Base-by-base conservation (phyloP, 2,113 vertebrate species). In the Alexandromys fortis region DNA sequence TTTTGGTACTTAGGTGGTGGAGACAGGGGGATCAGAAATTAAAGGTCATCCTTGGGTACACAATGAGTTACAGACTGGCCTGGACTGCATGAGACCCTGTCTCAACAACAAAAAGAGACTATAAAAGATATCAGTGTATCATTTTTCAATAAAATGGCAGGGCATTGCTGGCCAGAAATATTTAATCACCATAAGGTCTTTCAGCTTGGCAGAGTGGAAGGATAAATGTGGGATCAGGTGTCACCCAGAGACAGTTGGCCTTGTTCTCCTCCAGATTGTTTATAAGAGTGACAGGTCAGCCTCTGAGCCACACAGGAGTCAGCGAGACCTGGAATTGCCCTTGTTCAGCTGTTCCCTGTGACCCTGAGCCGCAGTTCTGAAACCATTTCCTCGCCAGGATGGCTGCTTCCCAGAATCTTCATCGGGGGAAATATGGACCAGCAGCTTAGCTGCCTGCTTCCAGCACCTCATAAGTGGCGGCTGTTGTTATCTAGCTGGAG, bases 121-220 rank as follows among this genome's bases (percentile, higher is more conserved):
- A 91, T 65, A 91, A 77, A 90, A 91, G 95, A 97, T 94, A 85
- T 38, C 9, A 55, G 52, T 70, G 81, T 93, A 95, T 97, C 94
- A 1, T 75, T 95, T 97, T 93, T 93, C 96, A 90, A 87, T 90
- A 96, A 83, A 92, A 93, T 61, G 45, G 94, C 81, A 88, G 92
- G 88, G 86, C 58, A 93, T 22, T 75, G 76, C 70, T 96, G 38
- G 92, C 79, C 94, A 97, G 77, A 96, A 98, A 92, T 95, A 97
- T 96, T 96, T 95, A 96, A 97, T 97, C 94, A 91, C 79, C 38
- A 45, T 73, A 65, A 79, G 1, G 52, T 45, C 94, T 95, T 91
- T 91, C 42, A 92, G n/a, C 91, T 81, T 76, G 94, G 94, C 95
- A 94, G 92, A 87, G 88, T 16, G 17, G 91, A 92, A 95, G 94